Conservation (phyloP, 53 echinoderm and acorn worm species). For the Glandiceps talaboti region DNA sequence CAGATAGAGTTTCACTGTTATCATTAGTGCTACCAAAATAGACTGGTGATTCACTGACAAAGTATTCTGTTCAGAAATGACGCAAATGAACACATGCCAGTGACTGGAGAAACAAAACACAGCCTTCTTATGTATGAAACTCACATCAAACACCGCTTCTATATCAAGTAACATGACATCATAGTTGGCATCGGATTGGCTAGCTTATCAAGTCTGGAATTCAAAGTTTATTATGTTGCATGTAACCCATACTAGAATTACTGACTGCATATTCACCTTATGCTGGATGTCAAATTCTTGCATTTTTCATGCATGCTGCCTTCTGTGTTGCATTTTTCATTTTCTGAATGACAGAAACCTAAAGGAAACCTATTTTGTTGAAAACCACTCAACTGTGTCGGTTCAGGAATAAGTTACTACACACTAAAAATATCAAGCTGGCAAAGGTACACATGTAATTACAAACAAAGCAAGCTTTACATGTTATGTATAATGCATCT, state of each 20-base stretch:
- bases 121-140: background rate
- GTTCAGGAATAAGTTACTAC: too few species aligned
- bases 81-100: background rate
- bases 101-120: background rate
- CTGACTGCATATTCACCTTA: background rate
- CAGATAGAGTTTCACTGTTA: background rate
- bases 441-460: too few species aligned
- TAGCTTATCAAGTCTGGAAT: background rate
- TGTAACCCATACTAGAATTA: background rate
- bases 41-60: background rate
- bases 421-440: too few species aligned
- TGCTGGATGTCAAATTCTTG: background rate
- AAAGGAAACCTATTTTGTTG: too few species aligned
- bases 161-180: background rate
- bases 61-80: background rate
- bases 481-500: too few species aligned
- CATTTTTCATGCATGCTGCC: background rate
- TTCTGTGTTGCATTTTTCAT: too few species aligned
- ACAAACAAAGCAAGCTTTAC: too few species aligned
- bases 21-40: background rate
- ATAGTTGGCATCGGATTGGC: background rate
- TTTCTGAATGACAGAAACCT: too few species aligned
- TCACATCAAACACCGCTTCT: background rate
- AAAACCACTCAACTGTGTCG: too few species aligned
- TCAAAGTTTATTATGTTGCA: background rate